Conservation (phyloP, 2,888 invertebrate genomes). For the Nomada fucata region DNA sequence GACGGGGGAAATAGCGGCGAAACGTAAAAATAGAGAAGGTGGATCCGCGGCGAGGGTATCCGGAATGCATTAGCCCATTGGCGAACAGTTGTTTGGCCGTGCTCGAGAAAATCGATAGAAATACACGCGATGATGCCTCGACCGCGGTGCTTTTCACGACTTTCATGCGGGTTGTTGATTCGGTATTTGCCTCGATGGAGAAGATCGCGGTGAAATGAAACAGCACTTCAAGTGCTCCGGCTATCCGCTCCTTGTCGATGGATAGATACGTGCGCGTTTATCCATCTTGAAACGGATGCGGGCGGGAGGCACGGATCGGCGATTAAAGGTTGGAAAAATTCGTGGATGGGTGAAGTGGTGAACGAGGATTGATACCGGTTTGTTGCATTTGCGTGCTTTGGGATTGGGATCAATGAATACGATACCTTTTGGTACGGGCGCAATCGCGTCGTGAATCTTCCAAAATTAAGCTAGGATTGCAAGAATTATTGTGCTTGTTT, state of each 20-base stretch:
- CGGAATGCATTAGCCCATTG: constrained; percentile 1
- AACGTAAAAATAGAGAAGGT: background rate
- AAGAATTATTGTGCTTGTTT: no score
- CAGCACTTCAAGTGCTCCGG: background rate
- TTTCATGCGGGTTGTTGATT: constrained; percentile 11
- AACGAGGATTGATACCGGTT: background rate
- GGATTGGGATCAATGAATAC: no score
- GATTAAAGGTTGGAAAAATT: background rate
- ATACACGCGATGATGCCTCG: constrained; percentile 4
- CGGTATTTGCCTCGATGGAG: background rate
- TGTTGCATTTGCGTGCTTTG: no score
- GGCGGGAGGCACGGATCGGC: background rate
- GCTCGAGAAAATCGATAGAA: constrained; percentile 26
- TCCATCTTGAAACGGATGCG: background rate
- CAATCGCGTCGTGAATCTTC: no score
- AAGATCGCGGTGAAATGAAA: constrained; percentile 11
- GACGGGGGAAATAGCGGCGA: constrained; percentile 1
- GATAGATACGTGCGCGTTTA: constrained; percentile 6
- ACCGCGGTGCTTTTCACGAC: constrained; percentile 2
- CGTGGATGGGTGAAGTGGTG: background rate
- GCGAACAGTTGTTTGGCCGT: constrained; percentile 12
- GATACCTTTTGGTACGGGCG: no score
- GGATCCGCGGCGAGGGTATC: background rate
- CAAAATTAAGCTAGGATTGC: no score
- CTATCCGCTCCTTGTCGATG: background rate